phyloP scores from a whole-genome alignment of 2,797 vertebrate genomes.

The Mionectes olivaceus region DNA sequence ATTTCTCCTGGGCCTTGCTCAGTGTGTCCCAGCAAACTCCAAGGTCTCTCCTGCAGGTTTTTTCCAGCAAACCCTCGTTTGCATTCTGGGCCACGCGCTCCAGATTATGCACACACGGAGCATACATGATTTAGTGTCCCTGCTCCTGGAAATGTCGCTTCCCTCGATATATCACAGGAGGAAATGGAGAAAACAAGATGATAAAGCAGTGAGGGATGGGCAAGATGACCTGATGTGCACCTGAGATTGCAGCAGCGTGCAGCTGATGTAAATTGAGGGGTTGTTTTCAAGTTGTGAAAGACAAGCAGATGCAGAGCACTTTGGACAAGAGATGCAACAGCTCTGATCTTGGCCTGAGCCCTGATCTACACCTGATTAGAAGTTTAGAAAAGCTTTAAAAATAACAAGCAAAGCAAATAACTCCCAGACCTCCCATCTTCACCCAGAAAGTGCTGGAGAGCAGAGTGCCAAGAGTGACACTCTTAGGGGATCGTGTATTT shows the following conservation, averaged over 20 bases:
- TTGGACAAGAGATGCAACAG: not conserved
- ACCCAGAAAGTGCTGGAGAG: not conserved
- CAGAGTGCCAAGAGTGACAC: too few species aligned
- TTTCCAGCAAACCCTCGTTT: not conserved
- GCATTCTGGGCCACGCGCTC: not conserved
- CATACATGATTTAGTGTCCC: slow-evolving; percentile 5
- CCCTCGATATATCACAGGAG: not conserved
- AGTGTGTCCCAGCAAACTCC: not conserved
- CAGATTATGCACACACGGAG: not conserved
- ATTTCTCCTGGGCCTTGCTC: not conserved
- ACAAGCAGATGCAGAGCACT: not conserved
- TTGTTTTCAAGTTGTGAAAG: not conserved
- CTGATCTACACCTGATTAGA: not conserved
- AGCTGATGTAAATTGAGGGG: not conserved
- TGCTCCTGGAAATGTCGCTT: not conserved
- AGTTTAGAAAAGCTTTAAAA: not conserved
- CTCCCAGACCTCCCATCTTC: not conserved
- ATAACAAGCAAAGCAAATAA: not conserved
- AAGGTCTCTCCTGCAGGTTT: not conserved
- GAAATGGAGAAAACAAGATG: slow-evolving; percentile 13
- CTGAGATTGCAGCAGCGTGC: not conserved
- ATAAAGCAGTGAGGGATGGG: slow-evolving; percentile 2
- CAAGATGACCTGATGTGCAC: slow-evolving; percentile 3
- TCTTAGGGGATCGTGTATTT: accelerated
- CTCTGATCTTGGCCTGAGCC: not conserved